These are phyloP conservation scores for Campoletis sonorensis DNA, from an alignment of 1,140 invertebrate genomes.

Conservation along the genomic window DNA sequence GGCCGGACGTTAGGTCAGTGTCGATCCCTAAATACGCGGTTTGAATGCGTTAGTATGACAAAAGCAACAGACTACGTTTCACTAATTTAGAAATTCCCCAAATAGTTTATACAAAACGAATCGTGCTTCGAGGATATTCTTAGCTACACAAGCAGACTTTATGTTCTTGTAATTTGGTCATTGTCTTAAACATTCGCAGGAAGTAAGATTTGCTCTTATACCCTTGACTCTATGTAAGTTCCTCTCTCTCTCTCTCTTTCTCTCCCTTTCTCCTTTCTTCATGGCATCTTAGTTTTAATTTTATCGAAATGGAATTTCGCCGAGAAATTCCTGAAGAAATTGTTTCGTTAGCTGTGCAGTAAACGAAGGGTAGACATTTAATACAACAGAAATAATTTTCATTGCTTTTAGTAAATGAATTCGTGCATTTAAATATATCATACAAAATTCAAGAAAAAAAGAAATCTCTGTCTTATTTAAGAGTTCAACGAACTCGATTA, in stretches of 20 bases:
- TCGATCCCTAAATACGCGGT: not conserved
- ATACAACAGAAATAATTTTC: not conserved
- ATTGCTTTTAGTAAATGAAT: not conserved
- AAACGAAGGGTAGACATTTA: not conserved
- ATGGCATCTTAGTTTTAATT: conserved; percentile 4
- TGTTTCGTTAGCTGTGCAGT: not conserved
- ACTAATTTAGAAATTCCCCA: conserved; percentile 3
- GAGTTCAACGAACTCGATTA: too few relatives aligned
- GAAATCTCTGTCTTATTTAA: too few relatives aligned
- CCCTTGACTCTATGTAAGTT: not conserved
- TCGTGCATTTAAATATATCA: not conserved
- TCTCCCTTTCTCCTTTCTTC: not conserved
- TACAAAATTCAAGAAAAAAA: not conserved
- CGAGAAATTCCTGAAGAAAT: conserved; percentile 2
- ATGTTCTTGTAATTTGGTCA: not conserved
- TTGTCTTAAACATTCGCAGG: not conserved
- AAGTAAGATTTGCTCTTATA: not conserved
- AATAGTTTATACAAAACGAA: not conserved
- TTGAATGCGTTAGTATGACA: not conserved
- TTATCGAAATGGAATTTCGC: conserved; percentile 14
- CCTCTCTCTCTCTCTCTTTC: not conserved
- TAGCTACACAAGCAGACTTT: not conserved
- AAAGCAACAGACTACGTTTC: not conserved
- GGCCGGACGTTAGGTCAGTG: not conserved
- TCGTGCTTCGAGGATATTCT: not conserved